Base-by-base conservation (phyloP, 2,888 invertebrate species). In the Drosophila longiperda region DNA sequence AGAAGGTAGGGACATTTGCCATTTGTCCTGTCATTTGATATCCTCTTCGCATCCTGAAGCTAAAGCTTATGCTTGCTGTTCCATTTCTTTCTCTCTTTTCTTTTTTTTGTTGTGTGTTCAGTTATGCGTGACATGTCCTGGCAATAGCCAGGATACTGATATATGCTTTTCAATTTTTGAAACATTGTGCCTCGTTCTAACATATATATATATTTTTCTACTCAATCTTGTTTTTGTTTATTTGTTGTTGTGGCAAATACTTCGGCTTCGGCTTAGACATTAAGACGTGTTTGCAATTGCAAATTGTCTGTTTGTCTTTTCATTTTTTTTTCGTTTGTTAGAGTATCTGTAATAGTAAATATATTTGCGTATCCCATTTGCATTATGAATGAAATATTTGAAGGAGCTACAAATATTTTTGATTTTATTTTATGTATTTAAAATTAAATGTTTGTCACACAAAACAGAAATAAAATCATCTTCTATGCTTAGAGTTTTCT, bases 1-100 rank as follows among this genome's bases (percentile, higher is more conserved):
- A 26, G 17, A 49, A 26, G 34, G 34, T 34, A 55, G 73, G 72
- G 71, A 64, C 71, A 64, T 78, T 79, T 79, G 77, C 85, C 87
- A 83, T 83, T 87, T 81, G 81, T 81, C 76, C 85, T 87, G 87
- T 75, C 85, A 86, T 86, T 87, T 86, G 78, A 83, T 86, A 86
- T 79, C 78, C 79, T 77, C 74, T 50, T 70, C 80, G 80, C 77
- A 82, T 73, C 77, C 75, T 74, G 29, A 81, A 79, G 77, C 83
- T 77, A 72, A 66, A 81, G 83, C 87, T 86, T 77, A 83, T 72
- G 66, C 62, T 66, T 52, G 49, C 32, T 53, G 53, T 64, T 80
- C 57, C 62, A n/a, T n/a, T n/a, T 58, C 58, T 54, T 49, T n/a
- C 3, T 36, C 34, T 34, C 34, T 6, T 20, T 12, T 23, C 23